These are phyloP conservation scores for Trichonephila clavata DNA, from an alignment of 1,140 invertebrate genomes.

Conservation along the genomic window DNA sequence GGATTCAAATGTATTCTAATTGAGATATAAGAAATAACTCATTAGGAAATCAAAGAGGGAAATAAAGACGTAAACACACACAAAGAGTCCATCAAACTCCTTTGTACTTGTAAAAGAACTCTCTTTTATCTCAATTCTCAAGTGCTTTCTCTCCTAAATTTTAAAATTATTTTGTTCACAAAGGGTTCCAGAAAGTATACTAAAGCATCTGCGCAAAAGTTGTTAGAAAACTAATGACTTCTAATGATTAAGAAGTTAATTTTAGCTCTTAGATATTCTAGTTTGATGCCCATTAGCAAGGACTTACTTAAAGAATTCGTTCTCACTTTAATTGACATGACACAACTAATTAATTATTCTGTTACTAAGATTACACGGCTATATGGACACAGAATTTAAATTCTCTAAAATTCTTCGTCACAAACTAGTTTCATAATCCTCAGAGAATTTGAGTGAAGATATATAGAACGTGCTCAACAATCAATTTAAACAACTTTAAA, in stretches of 20 bases:
- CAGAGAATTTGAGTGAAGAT: not conserved
- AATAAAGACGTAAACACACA: not conserved
- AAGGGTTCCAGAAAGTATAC: not conserved
- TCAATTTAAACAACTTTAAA: not conserved
- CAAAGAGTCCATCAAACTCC: constrained; percentile 6
- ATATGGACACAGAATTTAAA: not conserved
- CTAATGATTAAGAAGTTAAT: constrained; percentile 24
- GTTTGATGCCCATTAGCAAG: constrained; percentile 20
- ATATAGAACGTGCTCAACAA: not conserved
- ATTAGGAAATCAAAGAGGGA: not conserved
- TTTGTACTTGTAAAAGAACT: not conserved
- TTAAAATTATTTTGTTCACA: constrained; percentile 9
- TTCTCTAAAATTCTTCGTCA: not conserved
- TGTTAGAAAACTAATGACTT: not conserved
- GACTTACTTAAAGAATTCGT: constrained; percentile 6
- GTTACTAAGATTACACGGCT: not conserved
- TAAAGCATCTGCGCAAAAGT: not conserved
- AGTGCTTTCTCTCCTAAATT: not conserved
- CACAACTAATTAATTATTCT: constrained; percentile 30
- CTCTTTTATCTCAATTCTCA: not conserved
- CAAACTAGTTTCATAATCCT: not conserved
- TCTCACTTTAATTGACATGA: constrained; percentile 12
- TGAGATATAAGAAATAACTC: not conserved
- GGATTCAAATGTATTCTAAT: not conserved
- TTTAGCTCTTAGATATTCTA: constrained; percentile 12